phyloP scores from a whole-genome alignment of 2,888 invertebrate species.

The Aethes cnicana region DNA sequence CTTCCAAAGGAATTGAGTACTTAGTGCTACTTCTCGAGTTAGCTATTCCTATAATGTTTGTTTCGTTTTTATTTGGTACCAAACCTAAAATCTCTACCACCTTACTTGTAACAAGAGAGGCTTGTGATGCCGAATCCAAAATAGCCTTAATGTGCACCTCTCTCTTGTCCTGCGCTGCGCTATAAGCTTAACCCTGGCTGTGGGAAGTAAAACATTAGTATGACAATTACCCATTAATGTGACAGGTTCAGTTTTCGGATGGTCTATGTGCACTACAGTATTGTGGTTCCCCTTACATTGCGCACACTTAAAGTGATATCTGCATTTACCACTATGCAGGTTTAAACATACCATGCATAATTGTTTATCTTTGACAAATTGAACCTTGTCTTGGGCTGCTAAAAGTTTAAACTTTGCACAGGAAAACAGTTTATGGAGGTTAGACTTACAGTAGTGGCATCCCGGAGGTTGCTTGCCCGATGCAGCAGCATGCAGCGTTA shows the following conservation, averaged over 20 bases:
- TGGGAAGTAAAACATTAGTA: background rate
- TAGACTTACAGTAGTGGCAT: conserved; percentile 21
- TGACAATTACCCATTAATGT: background rate
- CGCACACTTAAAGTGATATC: background rate
- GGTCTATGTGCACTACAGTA: background rate
- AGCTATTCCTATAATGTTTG: background rate
- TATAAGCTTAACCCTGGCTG: background rate
- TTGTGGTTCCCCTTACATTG: background rate
- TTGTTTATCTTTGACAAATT: conserved; percentile 3
- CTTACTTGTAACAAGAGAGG: background rate
- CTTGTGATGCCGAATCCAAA: background rate
- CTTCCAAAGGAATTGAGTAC: background rate
- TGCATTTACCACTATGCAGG: background rate
- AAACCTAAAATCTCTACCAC: background rate
- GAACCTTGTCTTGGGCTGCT: background rate
- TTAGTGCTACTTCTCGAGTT: background rate
- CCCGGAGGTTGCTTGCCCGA: background rate
- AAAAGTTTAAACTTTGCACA: conserved; percentile 6
- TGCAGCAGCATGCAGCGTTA: background rate
- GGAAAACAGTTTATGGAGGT: conserved; percentile 14
- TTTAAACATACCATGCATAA: conserved; percentile 14
- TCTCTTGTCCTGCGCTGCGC: background rate
- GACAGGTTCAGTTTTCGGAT: background rate
- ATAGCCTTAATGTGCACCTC: background rate
- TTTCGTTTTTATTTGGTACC: background rate